Base-by-base conservation (phyloP, 2,113 vertebrate species). In the Pogonocichla stellata region DNA sequence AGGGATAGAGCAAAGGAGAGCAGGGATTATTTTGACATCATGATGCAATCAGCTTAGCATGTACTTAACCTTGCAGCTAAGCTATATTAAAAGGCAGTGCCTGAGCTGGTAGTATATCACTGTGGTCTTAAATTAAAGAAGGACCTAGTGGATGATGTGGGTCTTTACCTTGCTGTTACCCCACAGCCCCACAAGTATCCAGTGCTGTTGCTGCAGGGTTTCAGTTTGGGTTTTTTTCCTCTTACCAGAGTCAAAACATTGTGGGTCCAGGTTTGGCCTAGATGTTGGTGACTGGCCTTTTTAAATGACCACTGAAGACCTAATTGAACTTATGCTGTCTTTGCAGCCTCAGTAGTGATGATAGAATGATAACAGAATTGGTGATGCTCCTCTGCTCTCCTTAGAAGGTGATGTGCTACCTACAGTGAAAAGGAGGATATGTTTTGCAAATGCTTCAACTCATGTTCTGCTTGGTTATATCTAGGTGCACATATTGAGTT, bases 31-130 rank as follows among this genome's bases (percentile, higher is more conserved):
- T 88, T 77, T 90, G 92, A 66, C 75, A 42, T 79, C 17, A 1
- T 36, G 90, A 34, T 94, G 69, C 2, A 6, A 50, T 90, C 75
- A 24, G 71, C 22, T 97, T 96, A 96, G 54, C 34, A 15, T 47
- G 67, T 80, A 66, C 33, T 94, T 93, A 88, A 77, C 47, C n/a
- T 74, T 7, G 22, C 80, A 78, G 82, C 64, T 95, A 90, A 95
- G 88, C 72, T 92, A 11, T 62, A 50, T 86, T 90, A 92, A 92
- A 91, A 87, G 29, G 26, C 34, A 54, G 17, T 58, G 47, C 10
- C 75, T 83, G 88, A 90, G 62, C 85, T 90, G 58, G 34, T 72
- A 80, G 26, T 5, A 2, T 64, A 86, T 64, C 56, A 58, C 19
- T 57, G 33, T 70, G 58, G 70, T 77, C 42, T 88, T 45, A 64